Evolutionary conservation across 2,888 invertebrate genomes (phyloP), one percentile per base, ranked within the genome.

Genomic region (Agrotis exclamationis): DNA sequence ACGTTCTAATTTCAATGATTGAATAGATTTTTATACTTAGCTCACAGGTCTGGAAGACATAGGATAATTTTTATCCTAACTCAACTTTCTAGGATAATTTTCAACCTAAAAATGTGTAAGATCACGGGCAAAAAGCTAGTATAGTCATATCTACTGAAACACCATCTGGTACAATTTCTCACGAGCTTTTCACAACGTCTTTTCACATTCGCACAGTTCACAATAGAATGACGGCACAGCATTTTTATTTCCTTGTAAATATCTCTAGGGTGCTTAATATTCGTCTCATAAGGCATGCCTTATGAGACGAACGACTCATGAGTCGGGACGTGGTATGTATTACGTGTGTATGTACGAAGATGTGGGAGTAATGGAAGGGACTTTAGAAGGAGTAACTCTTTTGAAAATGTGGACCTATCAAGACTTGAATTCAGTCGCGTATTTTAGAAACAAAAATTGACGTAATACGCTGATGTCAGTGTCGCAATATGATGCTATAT

Each of bases 231-330:
- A 79, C 72, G 78, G 75, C 77, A 80, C 77, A 85, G 74, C 80
- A 80, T 85, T 86, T 85, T 84, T 86, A 83, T 87, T 85, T 78
- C 76, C 73, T 75, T 84, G 85, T 94, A 93, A 93, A 94, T 93
- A 92, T 91, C 88, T 89, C 86, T 76, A 66, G 77, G 87, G 83
- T 87, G 90, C 90, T 94, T 93, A 94, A 94, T 94, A 94, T 94
- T 94, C 92, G 90, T 89, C 92, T 93, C 92, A 91, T 93, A 93
- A 89, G 76, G 90, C 88, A 89, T n/a, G n/a, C n/a, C n/a, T n/a
- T n/a, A n/a, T n/a, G n/a, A n/a, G n/a, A n/a, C n/a, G n/a, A n/a
- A n/a, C n/a, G n/a, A n/a, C n/a, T n/a, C n/a, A n/a, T 87, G 89
- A 86, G 88, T 65, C 47, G 89, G 82, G 85, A 90, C 90, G 90